Evolutionary conservation across 1,140 invertebrate genomes (phyloP).

Genomic region (Littorina saxatilis): DNA sequence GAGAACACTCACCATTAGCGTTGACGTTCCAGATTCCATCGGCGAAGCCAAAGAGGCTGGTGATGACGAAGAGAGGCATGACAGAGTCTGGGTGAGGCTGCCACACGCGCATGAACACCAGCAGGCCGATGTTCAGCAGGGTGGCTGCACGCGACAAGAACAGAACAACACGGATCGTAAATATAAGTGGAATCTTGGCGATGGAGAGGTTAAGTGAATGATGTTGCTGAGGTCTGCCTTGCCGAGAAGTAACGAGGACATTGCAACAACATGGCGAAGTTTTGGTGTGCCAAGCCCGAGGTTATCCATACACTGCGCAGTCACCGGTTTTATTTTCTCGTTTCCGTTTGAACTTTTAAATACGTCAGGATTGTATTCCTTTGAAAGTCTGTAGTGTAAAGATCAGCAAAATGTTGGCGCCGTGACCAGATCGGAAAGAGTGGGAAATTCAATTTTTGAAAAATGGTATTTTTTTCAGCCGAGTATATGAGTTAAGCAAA

Average conservation of each 20-base stretch:
- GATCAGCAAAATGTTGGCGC: no score
- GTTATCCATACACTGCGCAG: neutral
- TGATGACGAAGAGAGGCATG: slow-evolving; percentile 53
- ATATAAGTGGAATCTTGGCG: neutral
- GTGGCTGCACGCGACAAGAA: slow-evolving; percentile 50
- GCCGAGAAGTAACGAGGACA: neutral
- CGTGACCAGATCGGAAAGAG: no score
- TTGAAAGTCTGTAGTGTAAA: no score
- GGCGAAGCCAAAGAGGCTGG: slow-evolving; percentile 62
- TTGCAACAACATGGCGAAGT: neutral
- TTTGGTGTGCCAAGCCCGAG: neutral
- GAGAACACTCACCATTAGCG: slow-evolving; percentile 62
- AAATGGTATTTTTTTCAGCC: no score
- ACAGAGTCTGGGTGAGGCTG: slow-evolving; percentile 47
- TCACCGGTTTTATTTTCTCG: no score
- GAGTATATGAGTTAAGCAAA: no score
- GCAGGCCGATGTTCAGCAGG: slow-evolving; percentile 50
- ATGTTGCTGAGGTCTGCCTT: no score
- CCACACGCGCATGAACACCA: slow-evolving; percentile 60
- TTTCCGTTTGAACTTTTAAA: no score
- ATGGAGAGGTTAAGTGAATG: neutral
- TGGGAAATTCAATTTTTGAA: no score
- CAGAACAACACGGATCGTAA: neutral
- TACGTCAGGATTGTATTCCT: no score
- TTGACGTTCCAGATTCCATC: slow-evolving; percentile 68